Base-by-base conservation (phyloP, 2,888 invertebrate genomes). In the Thumatha senex region DNA sequence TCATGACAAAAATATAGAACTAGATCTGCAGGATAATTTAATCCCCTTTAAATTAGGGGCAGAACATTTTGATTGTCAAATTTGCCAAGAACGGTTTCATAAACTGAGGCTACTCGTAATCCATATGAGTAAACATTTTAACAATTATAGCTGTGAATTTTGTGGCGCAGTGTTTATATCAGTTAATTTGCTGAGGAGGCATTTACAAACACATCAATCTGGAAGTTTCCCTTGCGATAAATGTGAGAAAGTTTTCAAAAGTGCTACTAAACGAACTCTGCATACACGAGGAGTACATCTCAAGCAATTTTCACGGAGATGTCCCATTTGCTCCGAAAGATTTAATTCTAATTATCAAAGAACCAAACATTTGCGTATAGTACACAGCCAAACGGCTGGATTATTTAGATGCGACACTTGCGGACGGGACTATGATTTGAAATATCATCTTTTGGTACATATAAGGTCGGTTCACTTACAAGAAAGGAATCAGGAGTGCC, bases 71-170 rank as follows among this genome's bases (percentile, higher is more conserved):
- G 75, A 80, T 36, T 89, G 89, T 45, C 86, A 86, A 64, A 57
- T 87, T 1, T 89, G 89, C 29, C 70, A 72, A 0, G 83, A 82
- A 46, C 67, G 51, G 2, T 88, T 76, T 51, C 51, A 73, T 0
- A 87, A 84, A 58, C 53, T 89, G 0, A 70, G 85, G 51, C 57
- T 82, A 0, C 62, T 89, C 0, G 75, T 85, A 1, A 84, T 85
- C 5, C 89, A 89, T 36, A 89, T 89, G 89, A 89, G 76, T 34
- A 80, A 75, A 52, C 89, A 89, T 61, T 89, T 78, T 14, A 86
- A 82, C 24, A 89, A 89, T 46, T 89, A 70, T 46, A 86, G 78
- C 54, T 89, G 89, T 24, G 89, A 89, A 62, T 65, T 78, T 4
- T 89, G 89, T 33, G 89, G 89, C 0, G 62, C 82, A 0, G 80